These are phyloP conservation scores for Thunnus thynnus DNA, from an alignment of 2,113 vertebrate species.

Conservation along the genomic window DNA sequence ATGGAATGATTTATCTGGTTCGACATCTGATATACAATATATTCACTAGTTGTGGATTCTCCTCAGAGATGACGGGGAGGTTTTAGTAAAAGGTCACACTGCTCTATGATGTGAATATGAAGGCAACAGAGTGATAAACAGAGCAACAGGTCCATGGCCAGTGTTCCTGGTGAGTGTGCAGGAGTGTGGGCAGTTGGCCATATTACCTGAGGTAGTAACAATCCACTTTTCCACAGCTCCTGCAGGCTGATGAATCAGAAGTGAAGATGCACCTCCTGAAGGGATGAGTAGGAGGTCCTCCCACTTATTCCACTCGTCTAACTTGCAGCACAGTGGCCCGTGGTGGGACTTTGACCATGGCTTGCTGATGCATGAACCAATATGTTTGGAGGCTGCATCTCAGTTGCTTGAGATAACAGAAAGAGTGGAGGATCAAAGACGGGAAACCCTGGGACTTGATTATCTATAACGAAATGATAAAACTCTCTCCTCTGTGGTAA, in stretches of 20 bases:
- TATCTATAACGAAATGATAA: slow-evolving; percentile 49
- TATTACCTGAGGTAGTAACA: slow-evolving; percentile 29
- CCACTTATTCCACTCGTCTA: slow-evolving; percentile 31
- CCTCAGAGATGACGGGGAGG: not conserved
- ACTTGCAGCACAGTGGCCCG: slow-evolving; percentile 20
- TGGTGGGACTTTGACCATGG: slow-evolving; percentile 34
- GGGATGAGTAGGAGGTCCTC: slow-evolving; percentile 47
- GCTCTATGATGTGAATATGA: not conserved
- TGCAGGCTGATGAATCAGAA: slow-evolving; percentile 29
- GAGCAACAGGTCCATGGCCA: not conserved
- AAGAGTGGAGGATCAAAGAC: slow-evolving; percentile 65
- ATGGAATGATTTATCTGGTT: not conserved
- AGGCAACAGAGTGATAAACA: not conserved
- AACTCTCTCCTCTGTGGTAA: slow-evolving; percentile 14
- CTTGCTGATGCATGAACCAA: slow-evolving; percentile 19
- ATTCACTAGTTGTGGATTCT: not conserved
- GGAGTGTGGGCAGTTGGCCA: slow-evolving; percentile 27
- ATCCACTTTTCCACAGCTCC: slow-evolving; percentile 54
- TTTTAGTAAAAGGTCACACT: not conserved
- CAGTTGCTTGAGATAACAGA: slow-evolving; percentile 6
- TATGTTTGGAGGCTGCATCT: slow-evolving; percentile 23
- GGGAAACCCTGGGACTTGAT: slow-evolving; percentile 39
- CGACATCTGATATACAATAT: not conserved
- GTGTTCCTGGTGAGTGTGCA: too few species aligned
- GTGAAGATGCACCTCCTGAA: slow-evolving; percentile 39